phyloP scores from a whole-genome alignment of 2,113 vertebrate genomes.

The Anas platyrhynchos region DNA sequence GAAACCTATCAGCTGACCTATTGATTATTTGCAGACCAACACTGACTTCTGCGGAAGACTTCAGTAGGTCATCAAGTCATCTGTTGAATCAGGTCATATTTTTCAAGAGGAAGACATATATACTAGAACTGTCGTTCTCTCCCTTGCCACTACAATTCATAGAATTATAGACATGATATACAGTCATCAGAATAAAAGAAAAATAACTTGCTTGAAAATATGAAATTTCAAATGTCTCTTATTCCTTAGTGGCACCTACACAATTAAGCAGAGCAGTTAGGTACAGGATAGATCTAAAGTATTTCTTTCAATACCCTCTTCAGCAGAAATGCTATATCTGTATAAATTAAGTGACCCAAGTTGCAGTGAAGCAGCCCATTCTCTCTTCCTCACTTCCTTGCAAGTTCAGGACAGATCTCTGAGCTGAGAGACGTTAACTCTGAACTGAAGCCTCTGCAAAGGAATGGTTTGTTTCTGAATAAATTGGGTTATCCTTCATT shows the following conservation, averaged over 20 bases:
- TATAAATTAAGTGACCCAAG: background rate
- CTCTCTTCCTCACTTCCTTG: background rate
- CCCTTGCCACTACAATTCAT: background rate
- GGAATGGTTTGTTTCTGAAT: background rate
- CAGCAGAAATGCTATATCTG: background rate
- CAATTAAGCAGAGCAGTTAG: background rate
- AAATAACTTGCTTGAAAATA: background rate
- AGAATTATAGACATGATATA: background rate
- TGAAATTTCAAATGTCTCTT: background rate
- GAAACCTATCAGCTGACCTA: background rate
- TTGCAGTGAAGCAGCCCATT: background rate
- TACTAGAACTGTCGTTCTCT: background rate
- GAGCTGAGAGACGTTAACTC: background rate
- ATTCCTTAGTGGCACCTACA: background rate
- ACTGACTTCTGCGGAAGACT: background rate
- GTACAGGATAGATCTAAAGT: background rate
- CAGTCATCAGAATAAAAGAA: background rate
- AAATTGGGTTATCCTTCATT: background rate
- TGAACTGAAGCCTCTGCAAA: background rate
- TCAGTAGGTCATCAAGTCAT: background rate
- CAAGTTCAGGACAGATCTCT: background rate
- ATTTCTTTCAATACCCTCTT: background rate
- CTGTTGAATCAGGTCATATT: background rate
- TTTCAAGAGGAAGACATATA: background rate
- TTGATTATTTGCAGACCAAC: background rate